Percentiles rank a stretch among this genome's conserved stretches.
phyloP scores from a whole-genome alignment of 1,140 invertebrate genomes.

The Marisa cornuarietis region DNA sequence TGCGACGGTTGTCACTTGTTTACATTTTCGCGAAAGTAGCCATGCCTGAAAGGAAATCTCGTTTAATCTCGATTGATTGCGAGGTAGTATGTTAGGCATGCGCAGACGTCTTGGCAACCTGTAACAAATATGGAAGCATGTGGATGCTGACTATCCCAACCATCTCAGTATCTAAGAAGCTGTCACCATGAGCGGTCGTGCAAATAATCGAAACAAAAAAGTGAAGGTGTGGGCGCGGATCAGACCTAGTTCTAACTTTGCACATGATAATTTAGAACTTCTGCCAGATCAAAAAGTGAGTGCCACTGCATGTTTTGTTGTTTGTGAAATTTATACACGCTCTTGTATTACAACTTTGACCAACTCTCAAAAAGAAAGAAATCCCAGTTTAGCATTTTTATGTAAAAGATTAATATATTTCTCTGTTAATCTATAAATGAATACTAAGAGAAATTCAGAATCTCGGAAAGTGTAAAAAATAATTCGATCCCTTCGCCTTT shows the following conservation, averaged over 20 bases:
- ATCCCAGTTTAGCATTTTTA: no score
- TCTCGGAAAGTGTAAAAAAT: no score
- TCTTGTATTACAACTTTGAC: no score
- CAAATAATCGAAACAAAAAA: conserved; percentile 48
- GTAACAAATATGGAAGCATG: conserved; percentile 47
- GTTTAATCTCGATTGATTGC: neutral
- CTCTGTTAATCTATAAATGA: no score
- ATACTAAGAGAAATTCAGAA: no score
- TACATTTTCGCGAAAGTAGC: neutral
- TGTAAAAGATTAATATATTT: no score
- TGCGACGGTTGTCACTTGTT: neutral
- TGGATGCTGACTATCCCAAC: conserved; percentile 8
- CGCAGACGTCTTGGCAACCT: conserved; percentile 53
- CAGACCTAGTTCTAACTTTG: conserved; percentile 63
- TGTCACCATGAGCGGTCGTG: conserved; percentile 32
- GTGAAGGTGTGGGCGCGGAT: conserved; percentile 64
- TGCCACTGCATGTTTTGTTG: neutral
- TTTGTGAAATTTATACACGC: no score
- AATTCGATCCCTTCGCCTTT: no score
- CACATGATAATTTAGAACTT: conserved; percentile 60
- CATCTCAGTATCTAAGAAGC: neutral
- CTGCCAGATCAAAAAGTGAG: conserved; percentile 59
- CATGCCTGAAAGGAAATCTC: neutral
- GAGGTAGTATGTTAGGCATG: conserved; percentile 30
- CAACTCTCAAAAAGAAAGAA: no score